Base-by-base conservation (phyloP, 2,113 vertebrate species). In the Holacanthus passer region DNA sequence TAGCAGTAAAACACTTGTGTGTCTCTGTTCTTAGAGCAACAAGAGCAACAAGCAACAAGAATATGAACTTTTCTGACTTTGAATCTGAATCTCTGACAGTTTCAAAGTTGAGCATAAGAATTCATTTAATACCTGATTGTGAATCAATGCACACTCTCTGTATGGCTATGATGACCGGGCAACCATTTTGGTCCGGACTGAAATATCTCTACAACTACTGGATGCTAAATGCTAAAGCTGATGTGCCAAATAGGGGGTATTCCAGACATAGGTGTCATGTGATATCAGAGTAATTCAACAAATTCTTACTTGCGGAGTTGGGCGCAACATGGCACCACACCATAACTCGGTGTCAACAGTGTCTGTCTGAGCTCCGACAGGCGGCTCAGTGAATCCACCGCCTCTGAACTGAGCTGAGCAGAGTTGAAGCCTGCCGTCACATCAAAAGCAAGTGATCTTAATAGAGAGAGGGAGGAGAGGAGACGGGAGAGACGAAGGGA, bases 261-360 rank as follows among this genome's bases (percentile, higher is more conserved):
- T 41, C 31, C 32, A 14, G 35, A 55, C 24, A 24, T 7, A 32
- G 12, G 7, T 17, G 13, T 60, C 35, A 8, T 27, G n/a, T 48
- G 37, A 62, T 64, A 58, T 22, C 37, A 58, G n/a, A 56, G 29
- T n/a, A 47, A 80, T 55, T 12, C 5, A 3, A 63, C 19, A 37
- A 24, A 53, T 64, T 43, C 87, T 86, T 96, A 96, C 83, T 96
- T 96, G 94, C 97, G 96, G 0, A 99, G 96, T 81, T 96, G 96
- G 22, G 96, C 95, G 71, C 98, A 99, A 88, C 97, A 99, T 0
- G 98, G 98, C 2, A 99, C 98, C 5, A 99, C 97, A 0, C 98
- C 98, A 0, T 99, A 99, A 0, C 98, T 99, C 0, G 98, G 97
- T 0, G 97, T 97, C 90, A 96, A 92, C 0, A 99, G 95, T 0